Conservation (phyloP, 2,888 invertebrate genomes). For the Synergus laeviventris region DNA sequence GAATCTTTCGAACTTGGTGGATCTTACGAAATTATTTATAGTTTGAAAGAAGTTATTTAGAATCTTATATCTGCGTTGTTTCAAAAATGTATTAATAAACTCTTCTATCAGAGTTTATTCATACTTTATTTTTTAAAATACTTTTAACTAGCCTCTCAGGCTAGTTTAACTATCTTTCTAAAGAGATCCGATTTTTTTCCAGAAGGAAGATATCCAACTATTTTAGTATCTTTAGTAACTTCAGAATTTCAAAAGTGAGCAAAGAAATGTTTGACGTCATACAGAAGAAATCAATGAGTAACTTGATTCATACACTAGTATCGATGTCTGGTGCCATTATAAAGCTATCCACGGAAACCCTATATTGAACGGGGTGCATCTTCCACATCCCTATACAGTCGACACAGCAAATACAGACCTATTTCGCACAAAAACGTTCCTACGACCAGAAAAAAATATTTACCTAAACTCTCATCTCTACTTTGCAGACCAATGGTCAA, state of each 20-base stretch:
- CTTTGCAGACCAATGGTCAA: not conserved
- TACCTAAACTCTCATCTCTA: conserved; percentile 35
- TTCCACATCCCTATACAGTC: conserved; percentile 9
- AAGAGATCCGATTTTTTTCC: not conserved
- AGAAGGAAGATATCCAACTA: not conserved
- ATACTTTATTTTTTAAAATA: not conserved
- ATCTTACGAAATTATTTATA: not conserved
- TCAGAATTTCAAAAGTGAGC: not conserved
- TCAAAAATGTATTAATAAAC: not conserved
- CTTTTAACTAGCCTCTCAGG: not conserved
- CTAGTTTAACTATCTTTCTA: not conserved
- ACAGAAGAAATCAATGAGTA: conserved; percentile 46
- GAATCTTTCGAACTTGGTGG: not conserved
- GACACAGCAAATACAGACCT: conserved; percentile 46
- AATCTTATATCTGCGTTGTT: conserved; percentile 14
- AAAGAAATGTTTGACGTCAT: conserved; percentile 20
- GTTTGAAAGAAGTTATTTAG: not conserved
- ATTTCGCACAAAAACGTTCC: conserved; percentile 25
- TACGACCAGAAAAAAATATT: conserved; percentile 28
- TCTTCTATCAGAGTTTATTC: not conserved
- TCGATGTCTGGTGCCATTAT: conserved; percentile 56
- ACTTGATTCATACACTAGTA: conserved; percentile 56
- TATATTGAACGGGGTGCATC: conserved; percentile 38
- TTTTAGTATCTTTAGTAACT: conserved; percentile 8
- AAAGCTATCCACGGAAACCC: conserved; percentile 52